These are phyloP conservation scores for Microctonus aethiopoides DNA, from an alignment of 2,888 invertebrate species.

Conservation along the genomic window DNA sequence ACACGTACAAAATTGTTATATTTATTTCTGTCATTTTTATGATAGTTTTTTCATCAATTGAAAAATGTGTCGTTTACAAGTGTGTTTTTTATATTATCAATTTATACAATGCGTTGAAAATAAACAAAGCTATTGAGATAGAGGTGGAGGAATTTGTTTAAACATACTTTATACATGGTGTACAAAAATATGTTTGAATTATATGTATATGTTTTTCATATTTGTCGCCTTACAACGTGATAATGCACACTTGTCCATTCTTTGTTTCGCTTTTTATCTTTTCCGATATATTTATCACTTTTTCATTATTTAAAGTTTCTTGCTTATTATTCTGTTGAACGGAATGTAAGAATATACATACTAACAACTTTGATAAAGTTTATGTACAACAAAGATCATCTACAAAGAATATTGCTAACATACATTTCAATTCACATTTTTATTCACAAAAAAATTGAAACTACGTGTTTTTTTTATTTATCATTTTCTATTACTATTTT, in stretches of 20 bases:
- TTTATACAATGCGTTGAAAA: background rate
- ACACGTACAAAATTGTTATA: conserved; percentile 20
- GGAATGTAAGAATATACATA: conserved; percentile 37
- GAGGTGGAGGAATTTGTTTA: conserved; percentile 35
- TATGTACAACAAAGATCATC: conserved; percentile 8
- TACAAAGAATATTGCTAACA: conserved; percentile 27
- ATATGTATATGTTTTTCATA: too few species aligned
- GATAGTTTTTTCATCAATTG: conserved; percentile 17
- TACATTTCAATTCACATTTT: background rate
- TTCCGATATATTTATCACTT: conserved; percentile 17
- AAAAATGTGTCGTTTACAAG: conserved; percentile 19
- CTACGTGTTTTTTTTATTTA: conserved; percentile 13
- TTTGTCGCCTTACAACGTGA: conserved; percentile 28
- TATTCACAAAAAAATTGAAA: conserved; percentile 17
- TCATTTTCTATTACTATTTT: background rate
- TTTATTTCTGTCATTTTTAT: conserved; percentile 1
- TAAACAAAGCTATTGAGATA: conserved; percentile 4
- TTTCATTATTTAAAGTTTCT: conserved; percentile 16
- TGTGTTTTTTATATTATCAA: background rate
- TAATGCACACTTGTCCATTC: conserved; percentile 29
- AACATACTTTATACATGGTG: conserved; percentile 52
- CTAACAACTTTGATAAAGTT: conserved; percentile 14
- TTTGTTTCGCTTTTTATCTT: conserved; percentile 15
- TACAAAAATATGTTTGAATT: conserved; percentile 55
- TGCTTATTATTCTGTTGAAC: conserved; percentile 19